Conservation (phyloP, 1,140 invertebrate genomes). For the Copidosoma floridanum region DNA sequence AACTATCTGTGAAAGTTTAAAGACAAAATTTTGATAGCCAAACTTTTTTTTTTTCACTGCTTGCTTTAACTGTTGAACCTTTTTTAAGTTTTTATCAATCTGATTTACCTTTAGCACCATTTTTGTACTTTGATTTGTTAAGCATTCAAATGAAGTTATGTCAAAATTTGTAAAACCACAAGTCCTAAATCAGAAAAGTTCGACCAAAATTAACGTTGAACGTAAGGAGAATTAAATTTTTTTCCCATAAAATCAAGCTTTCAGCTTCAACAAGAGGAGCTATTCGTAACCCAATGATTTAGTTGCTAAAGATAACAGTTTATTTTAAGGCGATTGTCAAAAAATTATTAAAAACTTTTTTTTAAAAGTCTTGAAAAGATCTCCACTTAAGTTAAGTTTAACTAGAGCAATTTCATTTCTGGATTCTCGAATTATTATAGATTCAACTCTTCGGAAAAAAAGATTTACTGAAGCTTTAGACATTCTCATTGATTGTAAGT, state of each 20-base stretch:
- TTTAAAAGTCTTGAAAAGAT: neutral
- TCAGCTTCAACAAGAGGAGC: too few species aligned
- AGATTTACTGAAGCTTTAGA: neutral
- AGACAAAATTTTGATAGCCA: neutral
- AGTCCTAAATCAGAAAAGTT: neutral
- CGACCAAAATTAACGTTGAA: neutral
- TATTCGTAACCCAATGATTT: neutral
- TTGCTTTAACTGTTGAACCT: neutral
- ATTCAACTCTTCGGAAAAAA: neutral
- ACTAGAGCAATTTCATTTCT: neutral
- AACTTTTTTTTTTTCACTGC: too few species aligned
- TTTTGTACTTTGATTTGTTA: neutral
- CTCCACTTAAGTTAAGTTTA: neutral
- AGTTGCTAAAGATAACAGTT: neutral
- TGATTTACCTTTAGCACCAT: neutral
- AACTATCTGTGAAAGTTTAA: neutral
- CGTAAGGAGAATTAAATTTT: neutral
- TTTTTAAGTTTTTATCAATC: neutral
- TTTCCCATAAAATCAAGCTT: neutral
- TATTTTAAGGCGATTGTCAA: neutral
- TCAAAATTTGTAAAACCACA: neutral
- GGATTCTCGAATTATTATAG: neutral
- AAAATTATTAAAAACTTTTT: neutral
- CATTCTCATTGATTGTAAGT: neutral
- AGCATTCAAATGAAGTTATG: neutral